Conservation (phyloP, 2,797 vertebrate genomes). For the Cuniculus paca region DNA sequence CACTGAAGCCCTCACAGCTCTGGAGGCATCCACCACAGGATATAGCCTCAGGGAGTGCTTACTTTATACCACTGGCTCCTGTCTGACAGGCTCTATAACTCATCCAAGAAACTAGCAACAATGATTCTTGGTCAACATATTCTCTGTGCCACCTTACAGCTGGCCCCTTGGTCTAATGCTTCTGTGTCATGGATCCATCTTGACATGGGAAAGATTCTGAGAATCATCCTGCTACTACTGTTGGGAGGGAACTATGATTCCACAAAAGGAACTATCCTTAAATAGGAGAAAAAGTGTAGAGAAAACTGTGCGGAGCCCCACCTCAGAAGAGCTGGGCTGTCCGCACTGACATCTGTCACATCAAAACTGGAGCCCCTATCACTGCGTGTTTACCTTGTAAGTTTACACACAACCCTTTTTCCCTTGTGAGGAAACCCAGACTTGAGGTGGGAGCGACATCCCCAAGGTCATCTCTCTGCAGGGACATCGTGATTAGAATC, state of each 20-base stretch:
- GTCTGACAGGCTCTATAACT: background rate
- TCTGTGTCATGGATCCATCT: background rate
- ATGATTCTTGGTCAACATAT: background rate
- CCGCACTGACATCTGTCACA: fast-evolving
- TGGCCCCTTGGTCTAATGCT: too few relatives aligned
- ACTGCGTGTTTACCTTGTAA: background rate
- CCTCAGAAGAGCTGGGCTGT: background rate
- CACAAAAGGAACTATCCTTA: background rate
- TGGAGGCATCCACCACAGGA: background rate
- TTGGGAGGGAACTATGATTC: background rate
- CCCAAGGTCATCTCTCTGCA: background rate
- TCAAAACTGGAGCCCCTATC: background rate
- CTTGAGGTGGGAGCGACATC: background rate
- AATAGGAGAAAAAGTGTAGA: background rate
- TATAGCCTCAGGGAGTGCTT: background rate
- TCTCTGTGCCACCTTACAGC: background rate
- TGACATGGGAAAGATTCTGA: background rate
- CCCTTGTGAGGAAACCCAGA: background rate
- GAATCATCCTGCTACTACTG: background rate
- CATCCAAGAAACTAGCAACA: background rate
- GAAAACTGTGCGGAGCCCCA: background rate
- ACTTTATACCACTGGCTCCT: background rate
- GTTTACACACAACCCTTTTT: background rate
- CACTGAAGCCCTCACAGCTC: background rate
- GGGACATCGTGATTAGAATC: background rate